Conservation (phyloP, 2,888 invertebrate species). For the Drosophila niveifrons region DNA sequence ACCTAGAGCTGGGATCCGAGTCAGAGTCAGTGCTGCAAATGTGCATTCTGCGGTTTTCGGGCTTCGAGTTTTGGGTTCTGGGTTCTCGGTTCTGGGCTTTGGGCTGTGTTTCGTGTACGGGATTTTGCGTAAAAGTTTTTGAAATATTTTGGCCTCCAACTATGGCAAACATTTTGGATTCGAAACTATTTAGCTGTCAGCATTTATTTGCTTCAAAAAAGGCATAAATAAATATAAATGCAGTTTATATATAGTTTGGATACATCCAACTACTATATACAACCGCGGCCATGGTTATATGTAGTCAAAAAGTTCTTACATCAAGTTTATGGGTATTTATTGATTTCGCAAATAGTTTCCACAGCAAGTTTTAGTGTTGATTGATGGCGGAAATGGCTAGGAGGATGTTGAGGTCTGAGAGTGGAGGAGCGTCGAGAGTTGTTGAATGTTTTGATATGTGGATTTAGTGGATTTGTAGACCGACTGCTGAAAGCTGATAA, state of each 20-base stretch:
- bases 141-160: slow-evolving; percentile 71
- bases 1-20: slow-evolving; percentile 15
- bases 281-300: slow-evolving; percentile 30
- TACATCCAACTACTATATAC: slow-evolving; percentile 24
- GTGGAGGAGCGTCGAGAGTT: not conserved
- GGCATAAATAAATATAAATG: slow-evolving; percentile 19
- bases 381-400: slow-evolving; percentile 63
- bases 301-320: slow-evolving; percentile 47
- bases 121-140: slow-evolving; percentile 79
- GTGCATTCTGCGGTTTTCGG: slow-evolving; percentile 76
- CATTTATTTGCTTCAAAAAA: slow-evolving; percentile 48
- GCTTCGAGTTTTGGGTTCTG: slow-evolving; percentile 43
- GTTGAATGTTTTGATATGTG: slow-evolving; percentile 21
- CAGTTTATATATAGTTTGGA: slow-evolving; percentile 49
- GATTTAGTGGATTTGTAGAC: slow-evolving; percentile 47
- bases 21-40: slow-evolving; percentile 47
- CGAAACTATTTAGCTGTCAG: slow-evolving; percentile 78
- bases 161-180: slow-evolving; percentile 78
- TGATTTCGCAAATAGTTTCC: slow-evolving; percentile 75
- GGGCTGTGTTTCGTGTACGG: slow-evolving; percentile 39
- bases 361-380: slow-evolving; percentile 57
- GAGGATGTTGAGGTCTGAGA: not conserved
- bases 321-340: slow-evolving; percentile 76
- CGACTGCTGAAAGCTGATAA: slow-evolving; percentile 37
- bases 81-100: slow-evolving; percentile 63